Conservation (phyloP, 1,140 invertebrate genomes). For the Trachelipus rathkii region DNA sequence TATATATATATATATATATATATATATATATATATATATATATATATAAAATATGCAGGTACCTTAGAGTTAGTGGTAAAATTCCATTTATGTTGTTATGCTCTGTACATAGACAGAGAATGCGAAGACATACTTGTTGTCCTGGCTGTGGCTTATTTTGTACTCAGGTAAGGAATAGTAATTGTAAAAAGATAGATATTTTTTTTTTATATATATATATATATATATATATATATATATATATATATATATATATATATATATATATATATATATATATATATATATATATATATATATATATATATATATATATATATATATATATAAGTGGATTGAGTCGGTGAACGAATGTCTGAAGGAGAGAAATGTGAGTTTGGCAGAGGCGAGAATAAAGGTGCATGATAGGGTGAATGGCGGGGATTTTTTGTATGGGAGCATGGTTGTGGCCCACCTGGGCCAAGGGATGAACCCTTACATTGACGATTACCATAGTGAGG, state of each 20-base stretch:
- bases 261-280: not conserved
- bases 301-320: not conserved
- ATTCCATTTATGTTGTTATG: constrained; percentile 82
- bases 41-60: constrained; percentile 45
- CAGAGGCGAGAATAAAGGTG: too few species aligned
- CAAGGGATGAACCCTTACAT: too few species aligned
- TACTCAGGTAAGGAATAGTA: constrained; percentile 63
- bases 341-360: too few species aligned
- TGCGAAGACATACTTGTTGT: constrained; percentile 80
- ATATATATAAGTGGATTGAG: not conserved
- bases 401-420: too few species aligned
- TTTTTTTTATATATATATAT: constrained; percentile 9
- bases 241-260: constrained; percentile 5
- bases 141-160: constrained; percentile 86
- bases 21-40: too few species aligned
- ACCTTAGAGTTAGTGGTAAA: constrained; percentile 67
- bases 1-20: too few species aligned
- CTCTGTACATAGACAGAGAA: constrained; percentile 68
- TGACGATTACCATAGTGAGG: too few species aligned
- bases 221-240: constrained; percentile 3
- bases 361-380: too few species aligned
- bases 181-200: not conserved
- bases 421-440: too few species aligned
- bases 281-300: not conserved
- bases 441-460: too few species aligned